A percentile compares a stretch with the other conserved stretches of the same genome.
Evolutionary conservation across 2,888 invertebrate genomes (phyloP).

Genomic region (Antitype chi): DNA sequence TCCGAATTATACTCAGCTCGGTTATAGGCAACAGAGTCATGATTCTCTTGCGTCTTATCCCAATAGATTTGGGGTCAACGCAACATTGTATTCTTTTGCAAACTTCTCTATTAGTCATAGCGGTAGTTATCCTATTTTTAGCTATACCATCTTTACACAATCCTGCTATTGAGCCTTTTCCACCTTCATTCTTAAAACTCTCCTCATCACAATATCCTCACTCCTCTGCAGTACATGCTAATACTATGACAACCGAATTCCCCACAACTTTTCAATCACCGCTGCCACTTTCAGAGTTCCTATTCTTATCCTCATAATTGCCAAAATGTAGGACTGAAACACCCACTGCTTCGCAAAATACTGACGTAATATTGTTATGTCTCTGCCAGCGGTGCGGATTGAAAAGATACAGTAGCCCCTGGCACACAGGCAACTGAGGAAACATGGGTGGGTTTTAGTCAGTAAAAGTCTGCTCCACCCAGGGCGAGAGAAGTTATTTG

Average conservation of each 20-base stretch:
- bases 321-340: background rate
- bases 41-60: background rate
- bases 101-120: background rate
- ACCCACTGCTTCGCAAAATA: no score
- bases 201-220: background rate
- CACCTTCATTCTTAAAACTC: background rate
- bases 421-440: no score
- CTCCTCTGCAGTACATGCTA: background rate
- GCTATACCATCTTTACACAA: background rate
- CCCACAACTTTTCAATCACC: background rate
- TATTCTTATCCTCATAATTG: background rate
- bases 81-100: background rate
- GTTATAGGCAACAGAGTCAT: background rate
- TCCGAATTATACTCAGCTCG: no score
- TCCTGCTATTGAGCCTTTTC: background rate
- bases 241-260: background rate
- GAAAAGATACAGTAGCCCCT: no score
- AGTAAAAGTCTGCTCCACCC: no score
- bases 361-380: no score
- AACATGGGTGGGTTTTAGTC: no score
- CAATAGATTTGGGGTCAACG: background rate
- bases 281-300: background rate
- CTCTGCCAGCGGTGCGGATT: no score
- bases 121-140: background rate
- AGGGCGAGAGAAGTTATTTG: no score